These are phyloP conservation scores for Mastomys natalensis DNA, from an alignment of 2,113 vertebrate genomes.

Conservation along the genomic window DNA sequence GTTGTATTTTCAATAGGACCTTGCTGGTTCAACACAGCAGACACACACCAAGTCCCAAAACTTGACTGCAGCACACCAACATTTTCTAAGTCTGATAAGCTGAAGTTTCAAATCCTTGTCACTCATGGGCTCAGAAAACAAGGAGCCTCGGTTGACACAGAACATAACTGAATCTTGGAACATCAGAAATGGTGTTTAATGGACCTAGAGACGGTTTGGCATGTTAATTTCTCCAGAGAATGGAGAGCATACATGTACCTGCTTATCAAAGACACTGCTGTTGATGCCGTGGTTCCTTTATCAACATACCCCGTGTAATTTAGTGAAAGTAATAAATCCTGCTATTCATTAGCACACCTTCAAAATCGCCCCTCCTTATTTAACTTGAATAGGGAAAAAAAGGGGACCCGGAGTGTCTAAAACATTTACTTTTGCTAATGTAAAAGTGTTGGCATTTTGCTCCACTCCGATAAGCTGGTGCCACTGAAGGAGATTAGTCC, in stretches of 20 bases:
- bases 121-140: conserved; percentile 50
- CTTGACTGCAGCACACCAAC: background rate
- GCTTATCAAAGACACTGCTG: conserved; percentile 85
- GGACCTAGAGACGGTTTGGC: conserved; percentile 68
- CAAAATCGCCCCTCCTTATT: conserved; percentile 83
- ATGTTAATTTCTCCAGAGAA: conserved; percentile 83
- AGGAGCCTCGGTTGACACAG: background rate
- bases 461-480: conserved; percentile 89
- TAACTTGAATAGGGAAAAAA: conserved; percentile 87
- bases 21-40: background rate
- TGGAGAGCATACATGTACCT: conserved; percentile 64
- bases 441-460: conserved; percentile 91
- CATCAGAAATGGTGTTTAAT: conserved; percentile 68
- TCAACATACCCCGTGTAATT: conserved; percentile 86
- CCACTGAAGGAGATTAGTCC: conserved; percentile 91
- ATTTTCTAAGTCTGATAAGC: conserved; percentile 12
- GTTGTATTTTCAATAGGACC: background rate
- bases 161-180: conserved; percentile 53
- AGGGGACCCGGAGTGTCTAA: conserved; percentile 86
- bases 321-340: conserved; percentile 87
- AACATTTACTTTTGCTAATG: conserved; percentile 93
- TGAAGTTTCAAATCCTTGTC: conserved; percentile 63
- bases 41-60: background rate
- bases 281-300: conserved; percentile 81
- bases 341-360: conserved; percentile 83